phyloP scores from a whole-genome alignment of 2,113 vertebrate species.

The Osmerus mordax region DNA sequence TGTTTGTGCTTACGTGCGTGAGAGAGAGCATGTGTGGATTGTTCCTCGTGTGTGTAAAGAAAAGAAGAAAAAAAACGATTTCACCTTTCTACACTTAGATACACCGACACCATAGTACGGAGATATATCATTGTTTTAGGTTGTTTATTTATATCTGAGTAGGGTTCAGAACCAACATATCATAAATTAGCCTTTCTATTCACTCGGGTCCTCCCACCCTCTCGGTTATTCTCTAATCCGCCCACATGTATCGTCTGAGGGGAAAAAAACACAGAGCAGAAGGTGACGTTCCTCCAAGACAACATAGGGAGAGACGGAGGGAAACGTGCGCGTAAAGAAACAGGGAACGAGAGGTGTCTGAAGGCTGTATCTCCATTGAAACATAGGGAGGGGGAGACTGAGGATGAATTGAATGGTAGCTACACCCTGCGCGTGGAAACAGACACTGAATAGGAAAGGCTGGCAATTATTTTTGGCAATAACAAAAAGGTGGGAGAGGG shows the following conservation, averaged over 20 bases:
- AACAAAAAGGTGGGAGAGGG: conserved; percentile 60
- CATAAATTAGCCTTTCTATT: conserved; percentile 56
- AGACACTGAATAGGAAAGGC: conserved; percentile 56
- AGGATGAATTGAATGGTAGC: conserved; percentile 63
- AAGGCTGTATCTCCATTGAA: conserved; percentile 66
- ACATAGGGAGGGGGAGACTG: conserved; percentile 51
- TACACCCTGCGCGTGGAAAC: conserved; percentile 55
- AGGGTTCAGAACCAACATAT: conserved; percentile 46
- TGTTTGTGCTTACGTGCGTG: conserved; percentile 54
- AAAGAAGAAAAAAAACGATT: not conserved
- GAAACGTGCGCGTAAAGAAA: conserved; percentile 15
- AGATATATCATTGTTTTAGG: not conserved
- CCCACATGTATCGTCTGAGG: conserved; percentile 72
- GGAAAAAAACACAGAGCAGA: conserved; percentile 57
- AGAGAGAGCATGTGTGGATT: conserved; percentile 29
- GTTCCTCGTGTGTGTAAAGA: not conserved
- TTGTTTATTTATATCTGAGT: conserved; percentile 28
- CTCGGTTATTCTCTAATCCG: conserved; percentile 67
- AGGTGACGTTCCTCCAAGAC: conserved; percentile 68
- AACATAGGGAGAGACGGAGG: conserved; percentile 54
- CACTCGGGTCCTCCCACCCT: conserved; percentile 62
- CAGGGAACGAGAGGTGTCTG: conserved; percentile 42
- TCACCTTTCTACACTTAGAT: too few species aligned
- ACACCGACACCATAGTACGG: too few species aligned
- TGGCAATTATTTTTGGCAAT: conserved; percentile 51